phyloP scores from a whole-genome alignment of 2,113 vertebrate genomes.

The Typhlomys cinereus region DNA sequence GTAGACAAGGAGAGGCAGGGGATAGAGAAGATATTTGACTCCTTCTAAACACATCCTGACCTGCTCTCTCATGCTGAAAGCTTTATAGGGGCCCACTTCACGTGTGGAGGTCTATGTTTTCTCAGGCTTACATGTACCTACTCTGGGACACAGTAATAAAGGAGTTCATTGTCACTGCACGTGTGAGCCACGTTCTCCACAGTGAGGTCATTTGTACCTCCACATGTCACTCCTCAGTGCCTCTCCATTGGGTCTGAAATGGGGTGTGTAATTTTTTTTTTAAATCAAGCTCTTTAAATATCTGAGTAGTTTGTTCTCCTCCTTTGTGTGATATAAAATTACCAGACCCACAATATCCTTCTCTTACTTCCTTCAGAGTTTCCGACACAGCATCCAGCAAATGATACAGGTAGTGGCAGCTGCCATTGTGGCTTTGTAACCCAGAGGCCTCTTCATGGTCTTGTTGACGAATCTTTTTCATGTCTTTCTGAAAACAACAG shows the following conservation, averaged over 20 bases:
- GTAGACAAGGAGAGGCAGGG: not conserved
- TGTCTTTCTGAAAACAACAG: constrained; percentile 25
- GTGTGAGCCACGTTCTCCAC: not conserved
- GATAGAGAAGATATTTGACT: not conserved
- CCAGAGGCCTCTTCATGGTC: not conserved
- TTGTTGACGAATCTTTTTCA: not conserved
- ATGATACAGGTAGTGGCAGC: not conserved
- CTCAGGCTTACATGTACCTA: not conserved
- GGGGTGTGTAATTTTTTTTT: not conserved
- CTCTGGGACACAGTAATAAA: not conserved
- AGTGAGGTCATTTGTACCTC: not conserved
- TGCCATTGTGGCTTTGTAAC: not conserved
- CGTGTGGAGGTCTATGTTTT: not conserved
- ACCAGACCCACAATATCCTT: not conserved
- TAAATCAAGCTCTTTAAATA: not conserved
- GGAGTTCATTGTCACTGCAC: not conserved
- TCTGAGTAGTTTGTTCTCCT: not conserved
- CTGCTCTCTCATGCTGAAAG: not conserved
- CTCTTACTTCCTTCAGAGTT: not conserved
- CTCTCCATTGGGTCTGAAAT: not conserved
- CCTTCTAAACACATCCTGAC: not conserved
- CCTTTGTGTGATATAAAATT: not conserved
- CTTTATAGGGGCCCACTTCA: not conserved
- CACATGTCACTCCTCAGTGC: not conserved
- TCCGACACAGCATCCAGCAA: not conserved